These are phyloP conservation scores for Donacobius atricapilla DNA, from an alignment of 2,113 vertebrate genomes.

Conservation along the genomic window DNA sequence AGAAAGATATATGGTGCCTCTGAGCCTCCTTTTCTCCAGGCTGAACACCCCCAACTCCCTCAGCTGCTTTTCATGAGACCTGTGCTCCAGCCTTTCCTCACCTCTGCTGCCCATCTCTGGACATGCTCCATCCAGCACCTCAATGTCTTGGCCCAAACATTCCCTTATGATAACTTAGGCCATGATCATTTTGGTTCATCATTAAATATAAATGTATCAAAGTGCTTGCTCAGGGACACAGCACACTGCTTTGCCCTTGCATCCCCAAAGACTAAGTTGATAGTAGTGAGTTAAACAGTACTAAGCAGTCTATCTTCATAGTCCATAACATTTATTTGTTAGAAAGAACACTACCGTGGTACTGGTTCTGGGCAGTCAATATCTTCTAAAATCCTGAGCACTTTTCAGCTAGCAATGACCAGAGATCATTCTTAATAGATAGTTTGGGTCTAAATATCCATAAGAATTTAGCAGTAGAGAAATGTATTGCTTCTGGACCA, in stretches of 20 bases:
- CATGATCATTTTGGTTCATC: neutral
- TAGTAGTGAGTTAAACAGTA: neutral
- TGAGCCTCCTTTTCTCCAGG: neutral
- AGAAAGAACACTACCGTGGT: neutral
- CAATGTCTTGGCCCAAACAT: fast-evolving
- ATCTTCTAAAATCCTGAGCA: neutral
- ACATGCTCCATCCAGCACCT: neutral
- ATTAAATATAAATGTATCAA: neutral
- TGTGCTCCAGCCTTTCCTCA: neutral
- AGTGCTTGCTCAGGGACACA: fast-evolving
- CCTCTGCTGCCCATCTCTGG: fast-evolving
- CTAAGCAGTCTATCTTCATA: neutral
- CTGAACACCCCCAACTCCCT: neutral
- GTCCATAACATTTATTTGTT: neutral
- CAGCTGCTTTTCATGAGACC: neutral
- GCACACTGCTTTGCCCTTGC: neutral
- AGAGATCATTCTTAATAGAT: neutral
- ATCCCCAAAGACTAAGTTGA: neutral
- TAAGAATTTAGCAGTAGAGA: neutral
- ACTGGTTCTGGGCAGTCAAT: neutral
- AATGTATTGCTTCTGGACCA: neutral
- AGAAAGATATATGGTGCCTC: neutral
- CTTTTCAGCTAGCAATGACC: neutral
- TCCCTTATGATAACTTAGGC: neutral
- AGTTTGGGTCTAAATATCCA: neutral